Evolutionary conservation across 2,113 vertebrate species (phyloP), one percentile per base, ranked within the genome.

Genomic region (Eclectus roratus): DNA sequence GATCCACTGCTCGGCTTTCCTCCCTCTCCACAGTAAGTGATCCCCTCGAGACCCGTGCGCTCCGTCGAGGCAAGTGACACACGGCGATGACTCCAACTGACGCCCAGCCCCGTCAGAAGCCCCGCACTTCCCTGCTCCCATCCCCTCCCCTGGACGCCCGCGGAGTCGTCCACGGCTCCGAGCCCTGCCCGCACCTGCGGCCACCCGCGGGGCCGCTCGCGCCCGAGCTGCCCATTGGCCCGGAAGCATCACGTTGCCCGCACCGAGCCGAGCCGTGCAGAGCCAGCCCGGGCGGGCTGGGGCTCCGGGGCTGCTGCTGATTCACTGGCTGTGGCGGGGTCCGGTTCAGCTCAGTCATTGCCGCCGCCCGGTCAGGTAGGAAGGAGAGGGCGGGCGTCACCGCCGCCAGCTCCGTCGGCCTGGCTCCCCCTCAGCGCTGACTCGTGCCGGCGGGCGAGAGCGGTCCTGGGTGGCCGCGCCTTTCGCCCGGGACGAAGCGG

Each of bases 31-130:
- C 6, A 19, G 10, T 0, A 6, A 13, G 16, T 1, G 10, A 1
- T 43, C 29, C 25, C 23, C 23, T 11, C 0, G 77, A 47, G 37
- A n/a, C 2, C 9, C 0, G 46, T 0, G 41, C 2, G 23, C 19
- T n/a, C 31, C 39, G 2, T 55, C 4, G 8, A 11, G 27, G 27
- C 56, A 24, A 56, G 33, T 0, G 3, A 8, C 35, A 9, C 8
- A 11, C 33, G 2, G 27, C 2, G 13, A 2, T 2, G 7, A 8
- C 14, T 14, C 18, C 66, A 13, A 1, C 31, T 1, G 20, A 0
- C 1, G n/a, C 33, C 44, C 17, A 6, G 9, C 27, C 33, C 17
- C 11, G 5, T 17, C 4, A 14, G 43, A 27, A 33, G 25, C 60
- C 7, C 2, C 2, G 49, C 60, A 14, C 31, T 52, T 27, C 43